Base-by-base conservation (phyloP, 2,797 vertebrate genomes). In the Chloroceryle inda region DNA sequence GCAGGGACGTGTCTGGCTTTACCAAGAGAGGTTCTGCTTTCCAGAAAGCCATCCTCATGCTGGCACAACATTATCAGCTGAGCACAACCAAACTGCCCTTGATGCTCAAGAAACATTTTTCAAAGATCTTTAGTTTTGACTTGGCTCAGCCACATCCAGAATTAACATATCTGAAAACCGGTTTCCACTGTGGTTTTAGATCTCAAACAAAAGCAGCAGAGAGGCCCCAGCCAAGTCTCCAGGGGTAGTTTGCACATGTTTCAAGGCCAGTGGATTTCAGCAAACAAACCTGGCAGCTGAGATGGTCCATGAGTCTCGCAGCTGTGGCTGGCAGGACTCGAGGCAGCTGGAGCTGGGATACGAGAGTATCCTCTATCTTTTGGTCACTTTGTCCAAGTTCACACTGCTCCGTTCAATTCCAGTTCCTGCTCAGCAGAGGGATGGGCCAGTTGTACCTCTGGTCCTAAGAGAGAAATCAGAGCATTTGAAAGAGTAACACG, bases 281-380 rank as follows among this genome's bases (percentile, higher is more conserved):
- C 92, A 95, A 94, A 86, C 88, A 92, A 90, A 95, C 89, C 94
- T 96, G 95, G 95, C 94, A 91, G 22, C 78, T 49, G 81, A 82
- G 88, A 89, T 89, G 93, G 83, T 77, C 88, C 63, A 6, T 67
- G 89, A 90, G 89, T 31, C 87, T 94, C 71, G 44, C 95, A 96
- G 95, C 96, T 97, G 95, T 56, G 92, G 89, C 88, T 94, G 94
- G 96, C 94, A 95, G 91, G 66, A 20, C 79, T 94, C 0, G 0
- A 95, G 77, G 83, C 96, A 97, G 93, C 88, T 96, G 96, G 82
- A 90, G 66, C 85, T 37, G 75, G 77, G 91, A 61, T 76, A 73
- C 31, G 22, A 6, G 4, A 96, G 55, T 76, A 29, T 95, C 69
- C 56, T 78, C 85, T 84, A 49, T 94, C 73, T 91, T 67, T 20